Base-by-base conservation (phyloP, 2,113 vertebrate genomes). In the Pycnonotus jocosus region DNA sequence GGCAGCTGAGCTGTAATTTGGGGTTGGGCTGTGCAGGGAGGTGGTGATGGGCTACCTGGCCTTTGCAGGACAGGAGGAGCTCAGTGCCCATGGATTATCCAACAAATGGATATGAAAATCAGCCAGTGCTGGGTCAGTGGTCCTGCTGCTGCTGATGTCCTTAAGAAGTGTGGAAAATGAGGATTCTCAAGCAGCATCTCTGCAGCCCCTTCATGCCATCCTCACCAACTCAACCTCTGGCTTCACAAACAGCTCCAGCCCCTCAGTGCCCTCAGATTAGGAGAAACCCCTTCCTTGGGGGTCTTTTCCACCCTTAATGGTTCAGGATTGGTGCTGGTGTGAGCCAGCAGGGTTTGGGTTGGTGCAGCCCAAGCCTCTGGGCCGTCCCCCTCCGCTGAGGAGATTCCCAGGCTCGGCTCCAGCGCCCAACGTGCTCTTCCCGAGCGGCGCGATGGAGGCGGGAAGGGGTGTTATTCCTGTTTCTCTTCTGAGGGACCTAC, bases 401-500 rank as follows among this genome's bases (percentile, higher is more conserved):
- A 7, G 47, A 30, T 90, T 85, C 87, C 90, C 64, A 74, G 86
- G 56, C 85, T 68, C 11, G 6, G 30, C 79, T 71, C 61, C 58
- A 3, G 80, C 40, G 16, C 90, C 84, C 60, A 22, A 24, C 21
- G 3, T 65, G 79, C 88, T 65, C 37, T 30, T n/a, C 35, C 42
- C 20, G 2, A 51, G 69, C 40, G 44, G 56, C 7, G 0, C 4
- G 51, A 48, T 79, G 87, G 93, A 93, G 81, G 93, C 2, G 38
- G 68, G 44, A 61, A 58, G 91, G 42, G 71, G 64, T 88, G 78
- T 91, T 76, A 85, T 60, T 95, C 91, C 95, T 95, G 84, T 95
- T 95, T 82, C 93, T 96, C 81, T 73, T 93, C 93, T 90, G 80
- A 92, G 60, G 71, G 71, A 95, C 85, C 76, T 96, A 11, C 92